phyloP scores from a whole-genome alignment of 2,113 vertebrate genomes.

The Thalassoma bifasciatum region DNA sequence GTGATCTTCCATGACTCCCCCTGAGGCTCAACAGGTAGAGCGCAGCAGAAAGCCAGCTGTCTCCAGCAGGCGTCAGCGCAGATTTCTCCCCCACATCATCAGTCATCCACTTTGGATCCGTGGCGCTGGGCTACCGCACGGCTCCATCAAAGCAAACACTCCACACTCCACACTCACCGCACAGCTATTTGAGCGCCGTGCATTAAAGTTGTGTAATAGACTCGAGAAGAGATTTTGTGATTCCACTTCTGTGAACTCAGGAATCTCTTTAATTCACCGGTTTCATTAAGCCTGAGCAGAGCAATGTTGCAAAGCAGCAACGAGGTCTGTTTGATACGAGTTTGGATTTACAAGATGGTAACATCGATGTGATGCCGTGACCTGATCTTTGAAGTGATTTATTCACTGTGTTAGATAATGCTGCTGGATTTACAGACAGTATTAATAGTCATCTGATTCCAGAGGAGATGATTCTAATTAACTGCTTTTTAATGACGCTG shows the following conservation, averaged over 20 bases:
- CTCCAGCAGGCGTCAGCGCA: constrained; percentile 43
- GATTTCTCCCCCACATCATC: constrained; percentile 65
- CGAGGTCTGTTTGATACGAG: neutral
- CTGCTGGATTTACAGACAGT: neutral
- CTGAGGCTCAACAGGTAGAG: constrained; percentile 70
- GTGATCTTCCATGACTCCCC: constrained; percentile 62
- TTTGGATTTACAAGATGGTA: neutral
- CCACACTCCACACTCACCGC: neutral
- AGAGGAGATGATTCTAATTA: neutral
- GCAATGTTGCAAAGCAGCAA: constrained; percentile 1
- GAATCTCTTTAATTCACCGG: neutral
- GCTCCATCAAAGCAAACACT: constrained; percentile 4
- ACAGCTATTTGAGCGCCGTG: constrained; percentile 20
- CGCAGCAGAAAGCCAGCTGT: constrained; percentile 69
- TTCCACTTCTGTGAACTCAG: neutral
- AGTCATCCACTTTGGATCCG: constrained; percentile 56
- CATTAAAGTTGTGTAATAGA: constrained; percentile 9
- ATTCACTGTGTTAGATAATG: neutral
- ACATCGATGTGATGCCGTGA: neutral
- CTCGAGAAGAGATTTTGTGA: neutral
- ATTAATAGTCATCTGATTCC: neutral
- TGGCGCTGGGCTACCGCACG: constrained; percentile 1
- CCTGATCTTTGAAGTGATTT: neutral
- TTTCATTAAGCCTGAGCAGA: neutral
- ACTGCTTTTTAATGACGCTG: neutral